These are phyloP conservation scores for Bimastos eiseni DNA, from an alignment of 2,888 invertebrate species.

Conservation along the genomic window DNA sequence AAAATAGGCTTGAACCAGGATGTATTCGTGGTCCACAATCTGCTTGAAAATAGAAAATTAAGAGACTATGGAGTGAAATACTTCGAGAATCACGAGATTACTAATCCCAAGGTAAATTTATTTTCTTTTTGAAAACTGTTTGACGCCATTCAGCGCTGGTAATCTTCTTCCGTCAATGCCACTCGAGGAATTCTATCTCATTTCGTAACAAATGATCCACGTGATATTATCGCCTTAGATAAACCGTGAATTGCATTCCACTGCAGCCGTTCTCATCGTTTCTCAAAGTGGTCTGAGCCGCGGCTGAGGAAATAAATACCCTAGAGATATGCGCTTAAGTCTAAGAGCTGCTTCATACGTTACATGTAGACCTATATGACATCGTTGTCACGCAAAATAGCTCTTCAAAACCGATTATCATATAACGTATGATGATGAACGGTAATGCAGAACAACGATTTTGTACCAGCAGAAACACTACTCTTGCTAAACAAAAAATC, in stretches of 20 bases:
- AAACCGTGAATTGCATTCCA: slow-evolving; percentile 1
- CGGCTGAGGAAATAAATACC: neutral
- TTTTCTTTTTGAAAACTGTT: no score
- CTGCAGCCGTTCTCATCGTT: neutral
- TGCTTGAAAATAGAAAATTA: no score
- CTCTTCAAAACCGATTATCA: neutral
- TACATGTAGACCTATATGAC: neutral
- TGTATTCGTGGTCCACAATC: no score
- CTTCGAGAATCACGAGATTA: no score
- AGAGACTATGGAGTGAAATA: no score
- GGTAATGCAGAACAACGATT: no score
- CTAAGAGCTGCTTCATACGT: neutral
- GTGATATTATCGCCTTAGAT: neutral
- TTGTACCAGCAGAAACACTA: no score
- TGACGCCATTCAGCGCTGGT: no score
- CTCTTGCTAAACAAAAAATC: no score
- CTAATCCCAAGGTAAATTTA: no score
- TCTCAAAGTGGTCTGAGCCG: neutral
- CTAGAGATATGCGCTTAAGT: neutral
- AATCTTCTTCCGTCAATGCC: neutral
- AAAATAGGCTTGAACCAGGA: no score
- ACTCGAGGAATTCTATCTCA: neutral
- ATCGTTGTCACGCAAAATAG: neutral
- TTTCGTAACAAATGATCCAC: neutral
- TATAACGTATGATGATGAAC: no score